These are phyloP conservation scores for Lochmaea capreae DNA, from an alignment of 2,888 invertebrate genomes.

Conservation along the genomic window DNA sequence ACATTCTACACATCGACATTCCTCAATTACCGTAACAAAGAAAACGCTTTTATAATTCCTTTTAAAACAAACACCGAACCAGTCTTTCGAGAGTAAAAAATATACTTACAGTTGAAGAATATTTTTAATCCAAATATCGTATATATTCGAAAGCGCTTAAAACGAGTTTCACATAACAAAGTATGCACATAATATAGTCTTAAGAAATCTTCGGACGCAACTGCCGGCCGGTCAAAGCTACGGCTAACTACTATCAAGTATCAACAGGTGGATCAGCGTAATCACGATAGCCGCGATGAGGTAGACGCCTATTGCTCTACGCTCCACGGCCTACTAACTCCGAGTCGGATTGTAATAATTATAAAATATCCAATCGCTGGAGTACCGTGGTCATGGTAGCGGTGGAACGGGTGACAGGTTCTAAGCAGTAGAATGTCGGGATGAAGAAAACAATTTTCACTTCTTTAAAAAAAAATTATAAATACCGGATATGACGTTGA, in stretches of 20 bases:
- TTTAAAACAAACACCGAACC: too few relatives aligned
- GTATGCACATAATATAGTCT: constrained; percentile 25
- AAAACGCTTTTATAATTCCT: neutral
- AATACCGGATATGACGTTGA: neutral
- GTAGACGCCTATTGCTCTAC: constrained; percentile 4
- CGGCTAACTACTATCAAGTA: constrained; percentile 12
- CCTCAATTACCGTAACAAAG: constrained; percentile 31
- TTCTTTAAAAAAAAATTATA: neutral
- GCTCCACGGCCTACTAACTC: constrained; percentile 34
- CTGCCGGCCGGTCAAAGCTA: constrained; percentile 29
- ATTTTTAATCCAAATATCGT: constrained; percentile 23
- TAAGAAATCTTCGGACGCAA: constrained; percentile 20
- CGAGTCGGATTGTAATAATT: constrained; percentile 17
- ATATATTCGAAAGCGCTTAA: constrained; percentile 22
- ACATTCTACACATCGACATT: constrained; percentile 24
- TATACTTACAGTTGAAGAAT: constrained; percentile 1
- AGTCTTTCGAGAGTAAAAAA: neutral
- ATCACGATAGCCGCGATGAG: constrained; percentile 23
- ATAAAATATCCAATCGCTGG: constrained; percentile 20
- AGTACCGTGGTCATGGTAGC: constrained; percentile 20
- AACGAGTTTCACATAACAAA: constrained; percentile 30
- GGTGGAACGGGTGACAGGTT: constrained; percentile 27
- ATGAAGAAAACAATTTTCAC: constrained; percentile 6
- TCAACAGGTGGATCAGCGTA: constrained; percentile 33
- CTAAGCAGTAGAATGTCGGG: constrained; percentile 1